These are phyloP conservation scores for cattle (Bos taurus) DNA, from an alignment of 2,113 vertebrate genomes.

Conservation along the genomic window DNA sequence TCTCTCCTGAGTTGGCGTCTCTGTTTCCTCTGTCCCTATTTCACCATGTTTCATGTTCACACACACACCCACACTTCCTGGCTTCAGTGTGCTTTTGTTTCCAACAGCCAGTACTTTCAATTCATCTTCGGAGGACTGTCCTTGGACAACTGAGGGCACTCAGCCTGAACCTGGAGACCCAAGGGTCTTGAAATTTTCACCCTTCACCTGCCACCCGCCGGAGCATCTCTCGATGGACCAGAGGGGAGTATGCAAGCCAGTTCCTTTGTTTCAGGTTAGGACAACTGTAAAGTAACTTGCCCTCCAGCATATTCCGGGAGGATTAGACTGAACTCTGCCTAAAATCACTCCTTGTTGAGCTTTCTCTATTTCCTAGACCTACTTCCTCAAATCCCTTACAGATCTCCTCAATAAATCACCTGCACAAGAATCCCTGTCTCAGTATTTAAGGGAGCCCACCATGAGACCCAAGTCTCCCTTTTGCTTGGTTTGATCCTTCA, in stretches of 20 bases:
- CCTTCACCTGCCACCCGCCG: neutral
- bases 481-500: neutral
- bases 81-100: neutral
- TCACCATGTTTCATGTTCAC: neutral
- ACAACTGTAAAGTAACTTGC: neutral
- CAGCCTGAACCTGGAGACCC: neutral
- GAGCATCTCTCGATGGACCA: neutral
- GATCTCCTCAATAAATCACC: neutral
- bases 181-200: neutral
- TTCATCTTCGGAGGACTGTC: neutral
- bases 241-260: neutral
- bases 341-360: neutral
- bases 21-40: neutral
- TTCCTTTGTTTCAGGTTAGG: neutral
- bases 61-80: neutral
- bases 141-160: neutral
- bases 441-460: neutral
- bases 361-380: neutral
- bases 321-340: neutral
- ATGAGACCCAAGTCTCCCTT: neutral
- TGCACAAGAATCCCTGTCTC: neutral
- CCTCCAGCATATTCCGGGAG: neutral
- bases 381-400: neutral
- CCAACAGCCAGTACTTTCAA: neutral
- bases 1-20: neutral